These are phyloP conservation scores for Isurus oxyrinchus DNA, from an alignment of 2,113 vertebrate genomes.

Conservation along the genomic window DNA sequence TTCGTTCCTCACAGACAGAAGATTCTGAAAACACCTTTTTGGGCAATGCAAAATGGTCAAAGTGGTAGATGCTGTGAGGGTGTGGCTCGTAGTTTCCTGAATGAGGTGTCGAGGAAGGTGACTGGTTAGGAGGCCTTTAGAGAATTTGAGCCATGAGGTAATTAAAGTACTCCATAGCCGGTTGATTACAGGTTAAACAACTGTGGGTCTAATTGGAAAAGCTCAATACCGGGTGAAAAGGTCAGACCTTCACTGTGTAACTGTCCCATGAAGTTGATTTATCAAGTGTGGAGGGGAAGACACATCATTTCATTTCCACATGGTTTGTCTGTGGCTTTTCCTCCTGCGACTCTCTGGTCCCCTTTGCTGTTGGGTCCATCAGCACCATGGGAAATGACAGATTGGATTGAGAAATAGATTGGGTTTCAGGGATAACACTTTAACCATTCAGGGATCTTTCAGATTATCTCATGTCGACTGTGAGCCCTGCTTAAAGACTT, in stretches of 20 bases:
- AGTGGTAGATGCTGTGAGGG: not conserved
- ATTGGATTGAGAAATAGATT: not conserved
- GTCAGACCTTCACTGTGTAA: not conserved
- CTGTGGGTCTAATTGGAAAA: not conserved
- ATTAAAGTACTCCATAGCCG: too few relatives aligned
- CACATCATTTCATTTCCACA: not conserved
- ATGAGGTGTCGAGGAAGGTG: not conserved
- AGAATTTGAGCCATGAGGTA: not conserved
- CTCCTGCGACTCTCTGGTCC: not conserved
- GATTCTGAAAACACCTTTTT: not conserved
- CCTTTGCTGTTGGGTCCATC: not conserved
- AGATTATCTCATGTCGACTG: not conserved
- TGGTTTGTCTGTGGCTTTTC: not conserved
- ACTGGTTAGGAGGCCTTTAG: not conserved
- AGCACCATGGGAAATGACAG: not conserved
- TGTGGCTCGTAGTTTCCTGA: not conserved
- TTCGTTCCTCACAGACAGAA: not conserved
- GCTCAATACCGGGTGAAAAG: not conserved
- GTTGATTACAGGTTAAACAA: not conserved
- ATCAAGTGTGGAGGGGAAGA: not conserved
- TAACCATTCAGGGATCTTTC: not conserved
- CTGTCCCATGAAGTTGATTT: not conserved
- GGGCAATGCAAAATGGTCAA: not conserved
- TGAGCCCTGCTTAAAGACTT: not conserved
- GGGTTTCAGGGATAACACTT: not conserved